Percentiles rank a stretch among this genome's conserved stretches.
These are phyloP conservation scores for Papilio demoleus DNA, from an alignment of 2,888 invertebrate genomes.

Conservation along the genomic window DNA sequence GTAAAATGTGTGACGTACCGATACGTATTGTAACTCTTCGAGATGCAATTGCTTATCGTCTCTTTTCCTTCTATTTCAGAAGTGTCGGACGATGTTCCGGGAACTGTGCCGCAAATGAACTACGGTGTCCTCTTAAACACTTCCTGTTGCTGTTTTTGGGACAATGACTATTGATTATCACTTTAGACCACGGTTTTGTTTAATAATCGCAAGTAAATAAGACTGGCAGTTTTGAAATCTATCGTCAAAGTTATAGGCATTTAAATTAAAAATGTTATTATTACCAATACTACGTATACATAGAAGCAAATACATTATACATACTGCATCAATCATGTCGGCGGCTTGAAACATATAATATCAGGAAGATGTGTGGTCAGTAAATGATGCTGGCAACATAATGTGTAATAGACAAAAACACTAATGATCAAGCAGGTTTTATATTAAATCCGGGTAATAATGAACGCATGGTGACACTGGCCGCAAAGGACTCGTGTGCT, in stretches of 20 bases:
- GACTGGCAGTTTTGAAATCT: too few relatives aligned
- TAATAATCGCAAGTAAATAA: neutral
- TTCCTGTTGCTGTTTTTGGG: constrained; percentile 14
- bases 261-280: neutral
- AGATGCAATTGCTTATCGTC: constrained; percentile 41
- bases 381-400: constrained; percentile 10
- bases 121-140: constrained; percentile 40
- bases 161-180: constrained; percentile 1
- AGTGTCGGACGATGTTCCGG: constrained; percentile 52
- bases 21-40: constrained; percentile 42
- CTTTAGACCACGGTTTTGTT: neutral
- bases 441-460: constrained; percentile 30
- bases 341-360: constrained; percentile 5
- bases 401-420: constrained; percentile 7
- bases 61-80: constrained; percentile 40
- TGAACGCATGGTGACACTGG: constrained; percentile 23
- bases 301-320: constrained; percentile 31
- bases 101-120: constrained; percentile 53
- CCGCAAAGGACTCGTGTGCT: constrained; percentile 38
- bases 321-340: constrained; percentile 32
- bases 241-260: neutral
- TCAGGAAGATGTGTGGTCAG: constrained; percentile 27
- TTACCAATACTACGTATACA: neutral
- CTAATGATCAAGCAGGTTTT: constrained; percentile 26
- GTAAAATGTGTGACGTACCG: constrained; percentile 39